Evolutionary conservation across 2,113 vertebrate species (phyloP).

Genomic region (Megaceryle torquata): DNA sequence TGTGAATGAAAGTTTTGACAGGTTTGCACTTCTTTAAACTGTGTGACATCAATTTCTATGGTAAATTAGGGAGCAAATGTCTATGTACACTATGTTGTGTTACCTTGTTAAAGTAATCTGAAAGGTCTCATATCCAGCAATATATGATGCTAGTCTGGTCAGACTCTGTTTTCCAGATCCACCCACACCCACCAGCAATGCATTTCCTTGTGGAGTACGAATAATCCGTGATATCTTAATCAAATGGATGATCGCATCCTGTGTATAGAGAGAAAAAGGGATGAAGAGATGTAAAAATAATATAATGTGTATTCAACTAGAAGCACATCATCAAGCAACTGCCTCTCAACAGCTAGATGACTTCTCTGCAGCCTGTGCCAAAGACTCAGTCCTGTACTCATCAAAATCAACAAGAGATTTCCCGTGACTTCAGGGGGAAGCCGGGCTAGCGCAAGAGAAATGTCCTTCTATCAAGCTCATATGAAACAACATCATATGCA

Average conservation of each 20-base stretch:
- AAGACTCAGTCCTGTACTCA: background rate
- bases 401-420: background rate
- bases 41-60: background rate
- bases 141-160: conserved; percentile 80
- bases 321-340: background rate
- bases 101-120: conserved; percentile 85
- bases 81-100: background rate
- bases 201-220: conserved; percentile 81
- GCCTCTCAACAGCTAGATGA: background rate
- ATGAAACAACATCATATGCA: background rate
- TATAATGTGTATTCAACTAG: background rate
- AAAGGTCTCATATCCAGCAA: conserved; percentile 83
- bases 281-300: background rate
- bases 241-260: conserved; percentile 85
- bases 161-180: conserved; percentile 87
- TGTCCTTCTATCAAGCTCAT: background rate
- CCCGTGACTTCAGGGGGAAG: background rate
- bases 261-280: conserved; percentile 1
- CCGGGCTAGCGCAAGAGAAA: background rate
- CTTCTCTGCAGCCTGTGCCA: background rate
- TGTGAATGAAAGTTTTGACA: background rate
- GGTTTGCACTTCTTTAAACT: background rate
- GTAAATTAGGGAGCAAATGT: background rate
- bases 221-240: conserved; percentile 84
- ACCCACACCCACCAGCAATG: conserved; percentile 83